phyloP scores from a whole-genome alignment of 2,888 invertebrate species.

The Pandemis corylana region DNA sequence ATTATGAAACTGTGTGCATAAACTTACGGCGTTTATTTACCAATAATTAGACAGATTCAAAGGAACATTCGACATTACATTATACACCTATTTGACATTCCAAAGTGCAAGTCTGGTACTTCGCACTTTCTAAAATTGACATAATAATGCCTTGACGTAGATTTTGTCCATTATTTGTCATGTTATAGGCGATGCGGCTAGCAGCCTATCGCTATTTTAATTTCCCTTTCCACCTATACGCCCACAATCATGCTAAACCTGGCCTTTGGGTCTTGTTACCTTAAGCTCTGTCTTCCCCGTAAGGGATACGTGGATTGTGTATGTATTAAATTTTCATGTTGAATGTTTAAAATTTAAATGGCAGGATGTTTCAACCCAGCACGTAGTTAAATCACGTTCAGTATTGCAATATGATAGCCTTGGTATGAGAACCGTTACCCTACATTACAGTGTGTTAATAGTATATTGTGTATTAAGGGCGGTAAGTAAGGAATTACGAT shows the following conservation, averaged over 20 bases:
- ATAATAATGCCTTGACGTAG: background rate
- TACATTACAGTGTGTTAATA: no score
- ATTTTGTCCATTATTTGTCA: background rate
- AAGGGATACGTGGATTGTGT: no score
- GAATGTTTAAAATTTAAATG: constrained; percentile 2
- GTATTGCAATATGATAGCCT: constrained; percentile 30
- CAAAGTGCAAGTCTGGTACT: constrained; percentile 22
- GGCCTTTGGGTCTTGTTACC: no score
- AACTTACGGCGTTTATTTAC: background rate
- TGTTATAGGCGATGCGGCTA: no score
- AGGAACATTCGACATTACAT: background rate
- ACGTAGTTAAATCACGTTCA: constrained; percentile 20
- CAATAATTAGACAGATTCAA: background rate
- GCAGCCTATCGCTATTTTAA: no score
- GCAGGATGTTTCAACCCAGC: background rate
- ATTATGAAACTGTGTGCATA: constrained; percentile 5
- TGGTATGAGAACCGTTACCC: constrained; percentile 4
- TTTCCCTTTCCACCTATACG: no score
- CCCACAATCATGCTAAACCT: no score
- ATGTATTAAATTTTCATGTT: background rate
- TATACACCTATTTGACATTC: constrained; percentile 33
- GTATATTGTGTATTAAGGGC: no score
- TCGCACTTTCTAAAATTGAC: constrained; percentile 1
- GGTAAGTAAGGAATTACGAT: no score
- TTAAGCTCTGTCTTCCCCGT: no score